Evolutionary conservation across 2,888 invertebrate species (phyloP), one percentile per base, ranked within the genome.

Genomic region (Trichopria drosophilae): DNA sequence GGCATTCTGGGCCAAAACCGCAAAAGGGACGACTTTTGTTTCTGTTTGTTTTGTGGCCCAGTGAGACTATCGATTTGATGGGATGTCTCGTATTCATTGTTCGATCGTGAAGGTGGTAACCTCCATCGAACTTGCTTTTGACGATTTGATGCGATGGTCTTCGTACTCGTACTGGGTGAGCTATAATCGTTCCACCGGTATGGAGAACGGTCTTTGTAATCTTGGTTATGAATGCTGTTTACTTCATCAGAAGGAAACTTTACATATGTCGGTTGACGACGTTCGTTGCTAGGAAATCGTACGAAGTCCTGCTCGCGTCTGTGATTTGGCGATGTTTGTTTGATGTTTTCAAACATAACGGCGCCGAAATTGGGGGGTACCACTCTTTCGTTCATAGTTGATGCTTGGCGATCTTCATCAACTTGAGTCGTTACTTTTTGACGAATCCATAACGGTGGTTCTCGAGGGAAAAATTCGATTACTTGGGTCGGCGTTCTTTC

Each of bases 1-100:
- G 73, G 68, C 66, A 72, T 64, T 23, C 64, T 59, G 10, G 58
- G 61, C 72, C 73, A 73, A 37, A 71, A 67, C 37, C 61, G 58
- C 9, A 67, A 43, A 4, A 68, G 51, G 55, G 64, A 61, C 10
- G 69, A 65, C 6, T 60, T 60, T 28, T 63, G 64, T 24, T 66
- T 63, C 29, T 62, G 61, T 34, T 24, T 10, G 10, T 24, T 24
- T 24, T 24, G 24, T 24, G 6, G 24, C 6, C 24, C 7, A 18
- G 4, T 19, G 10, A n/a, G n/a, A n/a, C n/a, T n/a, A n/a, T n/a
- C n/a, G n/a, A n/a, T n/a, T n/a, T 13, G 37, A 12, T 15, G 18
- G 13, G 3, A 19, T 9, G 6, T 35, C 48, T 46, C 6, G 26
- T 36, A 1, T 36, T n/a, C 18, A 29, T 16, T 1, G 13, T 5